Base-by-base conservation (phyloP, 2,888 invertebrate genomes). In the Mesorhabditis belari region DNA sequence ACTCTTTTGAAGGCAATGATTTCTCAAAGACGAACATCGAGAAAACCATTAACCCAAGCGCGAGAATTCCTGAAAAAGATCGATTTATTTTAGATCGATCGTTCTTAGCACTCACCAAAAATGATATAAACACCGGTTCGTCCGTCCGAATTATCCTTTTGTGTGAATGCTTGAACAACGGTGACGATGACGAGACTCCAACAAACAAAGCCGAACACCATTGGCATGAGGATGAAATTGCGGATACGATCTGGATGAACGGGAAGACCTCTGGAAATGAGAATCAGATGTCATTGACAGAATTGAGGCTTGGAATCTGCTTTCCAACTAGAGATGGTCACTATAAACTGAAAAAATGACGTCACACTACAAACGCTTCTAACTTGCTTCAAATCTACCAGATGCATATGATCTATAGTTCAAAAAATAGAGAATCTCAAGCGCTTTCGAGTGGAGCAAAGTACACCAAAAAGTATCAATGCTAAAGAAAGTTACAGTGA, bases 171-270 rank as follows among this genome's bases (percentile, higher is more conserved):
- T 35, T 35, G 44, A n/a, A 35, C 44, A 17, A 35, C 44, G 44
- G 44, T 21, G 12, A 27, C 21, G 12, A 49, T 53, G 2, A 67
- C 72, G 25, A 73, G 60, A 1, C 62, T 44, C 4, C 61, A 35
- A 57, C 76, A 75, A 12, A 80, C 64, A 23, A 73, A 35, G 54
- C 71, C 69, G 65, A 79, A 79, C n/a, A 77, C 35, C 5, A 77
- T 63, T 4, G 79, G 79, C 63, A 79, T 63, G 44, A 79, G 50
- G 44, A 79, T 65, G 1, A 76, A 75, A 27, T 71, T 72, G 50
- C 58, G 60, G 51, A 77, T 73, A 29, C 71, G 65, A 17, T 79
- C 77, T 4, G 77, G 71, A 61, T 71, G 71, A 21, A 66, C 66
- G 49, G 65, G 65, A 5, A 35, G 12, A 17, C 12, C 12, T 35